phyloP scores from a whole-genome alignment of 1,140 invertebrate genomes.

The Drosophila ananassae region DNA sequence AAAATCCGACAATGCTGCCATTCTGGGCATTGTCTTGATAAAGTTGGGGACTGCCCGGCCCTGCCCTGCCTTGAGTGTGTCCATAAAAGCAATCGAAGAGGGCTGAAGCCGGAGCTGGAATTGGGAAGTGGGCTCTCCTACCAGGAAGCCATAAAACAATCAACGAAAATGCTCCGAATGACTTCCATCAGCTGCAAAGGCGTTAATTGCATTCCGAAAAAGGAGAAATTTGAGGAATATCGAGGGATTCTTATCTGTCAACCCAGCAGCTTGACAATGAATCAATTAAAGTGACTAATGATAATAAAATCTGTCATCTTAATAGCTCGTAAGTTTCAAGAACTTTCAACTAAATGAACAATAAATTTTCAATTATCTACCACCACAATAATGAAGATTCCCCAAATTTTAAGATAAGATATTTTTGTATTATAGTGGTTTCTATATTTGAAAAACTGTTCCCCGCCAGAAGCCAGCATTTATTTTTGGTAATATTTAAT shows the following conservation, averaged over 20 bases:
- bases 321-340: neutral
- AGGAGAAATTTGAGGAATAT: conserved; percentile 20
- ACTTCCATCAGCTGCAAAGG: conserved; percentile 44
- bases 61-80: conserved; percentile 41
- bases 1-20: conserved; percentile 24
- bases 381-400: neutral
- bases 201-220: conserved; percentile 52
- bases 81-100: conserved; percentile 69
- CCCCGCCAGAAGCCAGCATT: neutral
- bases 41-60: conserved; percentile 34
- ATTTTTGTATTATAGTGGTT: neutral
- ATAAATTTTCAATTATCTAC: neutral
- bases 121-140: conserved; percentile 13
- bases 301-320: neutral
- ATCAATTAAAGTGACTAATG: conserved; percentile 43
- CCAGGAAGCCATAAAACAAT: conserved; percentile 77
- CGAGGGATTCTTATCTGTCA: conserved; percentile 6
- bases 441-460: neutral
- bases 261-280: conserved; percentile 16
- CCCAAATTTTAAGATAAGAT: neutral
- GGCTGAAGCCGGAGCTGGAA: conserved; percentile 27
- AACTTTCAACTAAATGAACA: neutral
- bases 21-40: conserved; percentile 9
- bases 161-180: conserved; percentile 62
- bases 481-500: neutral